Percentiles rank a stretch among this genome's conserved stretches.
Conservation (phyloP, 2,888 invertebrate genomes). For the Acrobasis suavella region DNA sequence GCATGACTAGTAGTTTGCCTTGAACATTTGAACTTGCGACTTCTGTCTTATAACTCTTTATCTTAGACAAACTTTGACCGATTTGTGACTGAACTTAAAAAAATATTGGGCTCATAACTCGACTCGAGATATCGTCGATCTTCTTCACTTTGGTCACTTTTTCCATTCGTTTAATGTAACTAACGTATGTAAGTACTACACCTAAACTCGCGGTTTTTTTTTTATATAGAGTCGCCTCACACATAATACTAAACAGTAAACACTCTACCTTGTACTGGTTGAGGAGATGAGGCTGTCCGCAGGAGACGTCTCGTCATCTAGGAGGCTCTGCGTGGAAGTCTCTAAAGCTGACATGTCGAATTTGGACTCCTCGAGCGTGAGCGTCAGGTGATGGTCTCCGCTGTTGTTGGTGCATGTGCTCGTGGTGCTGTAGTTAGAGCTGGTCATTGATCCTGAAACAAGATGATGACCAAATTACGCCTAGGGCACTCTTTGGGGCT, state of each 20-base stretch:
- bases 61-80: too few relatives aligned
- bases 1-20: too few relatives aligned
- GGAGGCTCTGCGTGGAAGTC: constrained; percentile 85
- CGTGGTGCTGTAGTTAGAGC: constrained; percentile 78
- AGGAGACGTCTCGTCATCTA: constrained; percentile 93
- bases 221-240: background rate
- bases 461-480: background rate
- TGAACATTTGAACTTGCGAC: too few relatives aligned
- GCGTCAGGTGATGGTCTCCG: constrained; percentile 77
- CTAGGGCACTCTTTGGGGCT: too few relatives aligned
- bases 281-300: constrained; percentile 89
- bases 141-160: too few relatives aligned
- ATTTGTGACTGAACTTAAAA: too few relatives aligned
- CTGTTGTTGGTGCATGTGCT: constrained; percentile 78
- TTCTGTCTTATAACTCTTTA: too few relatives aligned
- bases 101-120: too few relatives aligned
- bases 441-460: constrained; percentile 73
- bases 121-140: too few relatives aligned
- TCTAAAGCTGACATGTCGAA: constrained; percentile 89
- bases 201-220: too few relatives aligned
- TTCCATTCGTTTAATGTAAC: too few relatives aligned
- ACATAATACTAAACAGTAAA: background rate
- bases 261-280: constrained; percentile 67
- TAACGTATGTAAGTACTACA: too few relatives aligned
- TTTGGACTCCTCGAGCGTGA: constrained; percentile 87